A percentile compares a stretch with the other conserved stretches of the same genome.
Conservation (phyloP, 2,797 vertebrate species). For the Steatocranus sp. region DNA sequence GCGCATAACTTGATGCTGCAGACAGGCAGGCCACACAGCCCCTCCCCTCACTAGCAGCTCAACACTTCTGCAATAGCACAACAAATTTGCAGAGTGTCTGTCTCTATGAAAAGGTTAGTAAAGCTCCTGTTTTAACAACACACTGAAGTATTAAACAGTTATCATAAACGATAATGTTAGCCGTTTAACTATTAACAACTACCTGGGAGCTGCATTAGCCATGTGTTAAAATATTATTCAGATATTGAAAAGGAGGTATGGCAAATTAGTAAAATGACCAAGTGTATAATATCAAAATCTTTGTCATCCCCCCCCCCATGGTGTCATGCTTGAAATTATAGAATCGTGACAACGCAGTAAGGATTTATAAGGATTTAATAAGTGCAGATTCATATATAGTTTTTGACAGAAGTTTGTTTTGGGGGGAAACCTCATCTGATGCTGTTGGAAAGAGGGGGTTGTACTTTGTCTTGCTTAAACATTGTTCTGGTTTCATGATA, state of each 20-base stretch:
- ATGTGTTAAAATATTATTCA: neutral
- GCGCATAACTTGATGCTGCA: neutral
- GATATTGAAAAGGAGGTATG: neutral
- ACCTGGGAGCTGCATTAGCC: neutral
- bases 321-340: neutral
- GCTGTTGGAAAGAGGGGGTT: neutral
- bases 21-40: neutral
- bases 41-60: neutral
- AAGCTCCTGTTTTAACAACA: neutral
- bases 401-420: neutral
- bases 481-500: neutral
- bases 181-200: neutral
- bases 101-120: neutral
- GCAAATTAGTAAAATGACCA: neutral
- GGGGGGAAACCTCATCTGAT: neutral
- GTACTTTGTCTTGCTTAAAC: neutral
- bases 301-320: neutral
- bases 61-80: neutral
- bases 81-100: neutral
- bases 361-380: neutral
- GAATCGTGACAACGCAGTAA: neutral
- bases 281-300: neutral
- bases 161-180: neutral
- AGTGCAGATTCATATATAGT: neutral
- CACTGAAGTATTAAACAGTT: neutral